phyloP scores from a whole-genome alignment of 35 echinoderm and acorn worm species.

The Apostichopus parvimensis region DNA sequence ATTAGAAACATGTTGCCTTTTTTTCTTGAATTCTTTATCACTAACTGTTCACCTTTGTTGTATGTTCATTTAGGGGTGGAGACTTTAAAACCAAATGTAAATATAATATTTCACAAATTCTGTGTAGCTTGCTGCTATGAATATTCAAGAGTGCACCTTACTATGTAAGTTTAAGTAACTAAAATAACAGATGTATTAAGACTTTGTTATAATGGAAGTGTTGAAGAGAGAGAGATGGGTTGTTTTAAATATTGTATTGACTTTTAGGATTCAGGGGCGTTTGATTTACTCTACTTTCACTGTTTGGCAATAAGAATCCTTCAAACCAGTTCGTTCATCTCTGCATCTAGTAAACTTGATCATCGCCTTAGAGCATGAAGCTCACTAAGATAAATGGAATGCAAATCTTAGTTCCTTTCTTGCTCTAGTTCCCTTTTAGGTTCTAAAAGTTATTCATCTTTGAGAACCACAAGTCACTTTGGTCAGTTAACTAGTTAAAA shows the following conservation, averaged over 20 bases:
- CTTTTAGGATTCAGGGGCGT: background rate
- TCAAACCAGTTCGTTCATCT: background rate
- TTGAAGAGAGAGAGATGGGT: background rate
- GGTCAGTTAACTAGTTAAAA: too few species aligned
- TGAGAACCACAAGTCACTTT: too few species aligned
- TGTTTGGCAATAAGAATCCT: background rate
- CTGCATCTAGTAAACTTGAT: too few species aligned
- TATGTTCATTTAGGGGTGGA: background rate
- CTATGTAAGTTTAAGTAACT: background rate
- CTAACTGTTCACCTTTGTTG: conserved; percentile 13
- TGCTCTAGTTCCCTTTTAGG: too few species aligned
- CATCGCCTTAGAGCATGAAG: too few species aligned
- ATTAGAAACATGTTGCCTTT: conserved; percentile 25
- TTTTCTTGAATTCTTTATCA: conserved; percentile 28
- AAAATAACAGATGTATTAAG: too few species aligned
- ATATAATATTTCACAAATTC: background rate
- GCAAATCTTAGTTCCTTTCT: too few species aligned
- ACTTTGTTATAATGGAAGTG: background rate
- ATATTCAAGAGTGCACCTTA: background rate
- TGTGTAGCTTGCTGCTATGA: background rate
- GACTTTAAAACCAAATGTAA: conserved; percentile 15
- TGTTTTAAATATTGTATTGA: background rate
- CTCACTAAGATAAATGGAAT: too few species aligned
- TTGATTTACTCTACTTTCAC: background rate
- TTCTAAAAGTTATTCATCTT: too few species aligned